Evolutionary conservation across 2,888 invertebrate species (phyloP).

Genomic region (Lottia scabra): DNA sequence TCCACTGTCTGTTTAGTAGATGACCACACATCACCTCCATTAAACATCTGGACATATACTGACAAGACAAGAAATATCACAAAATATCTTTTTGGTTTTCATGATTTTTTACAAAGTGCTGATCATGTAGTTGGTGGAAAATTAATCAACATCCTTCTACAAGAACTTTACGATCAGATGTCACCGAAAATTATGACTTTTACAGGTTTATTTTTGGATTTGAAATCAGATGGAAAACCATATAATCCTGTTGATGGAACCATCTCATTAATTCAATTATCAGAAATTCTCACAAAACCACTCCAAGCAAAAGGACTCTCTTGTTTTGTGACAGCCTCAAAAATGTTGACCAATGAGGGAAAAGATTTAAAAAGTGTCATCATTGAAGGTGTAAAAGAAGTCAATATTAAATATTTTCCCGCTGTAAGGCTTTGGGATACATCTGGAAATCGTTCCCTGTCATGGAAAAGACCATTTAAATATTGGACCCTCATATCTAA

Average conservation of each 20-base stretch:
- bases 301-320: too few relatives aligned
- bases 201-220: not conserved
- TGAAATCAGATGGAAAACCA: not conserved
- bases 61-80: not conserved
- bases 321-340: too few relatives aligned
- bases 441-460: not conserved
- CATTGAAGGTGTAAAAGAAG: not conserved
- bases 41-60: not conserved
- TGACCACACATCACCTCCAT: not conserved
- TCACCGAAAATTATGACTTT: not conserved
- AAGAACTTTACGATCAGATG: not conserved
- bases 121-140: not conserved
- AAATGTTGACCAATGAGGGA: not conserved
- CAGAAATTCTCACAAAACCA: too few relatives aligned
- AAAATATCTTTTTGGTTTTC: not conserved
- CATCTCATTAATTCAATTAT: not conserved
- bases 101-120: not conserved
- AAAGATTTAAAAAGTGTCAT: not conserved
- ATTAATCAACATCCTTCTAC: not conserved
- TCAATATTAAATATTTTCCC: not conserved
- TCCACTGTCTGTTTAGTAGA: not conserved
- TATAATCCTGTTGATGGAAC: not conserved
- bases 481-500: too few relatives aligned
- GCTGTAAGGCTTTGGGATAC: not conserved
- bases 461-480: not conserved